Evolutionary conservation across 2,113 vertebrate species (phyloP).

Genomic region (Gadus macrocephalus): DNA sequence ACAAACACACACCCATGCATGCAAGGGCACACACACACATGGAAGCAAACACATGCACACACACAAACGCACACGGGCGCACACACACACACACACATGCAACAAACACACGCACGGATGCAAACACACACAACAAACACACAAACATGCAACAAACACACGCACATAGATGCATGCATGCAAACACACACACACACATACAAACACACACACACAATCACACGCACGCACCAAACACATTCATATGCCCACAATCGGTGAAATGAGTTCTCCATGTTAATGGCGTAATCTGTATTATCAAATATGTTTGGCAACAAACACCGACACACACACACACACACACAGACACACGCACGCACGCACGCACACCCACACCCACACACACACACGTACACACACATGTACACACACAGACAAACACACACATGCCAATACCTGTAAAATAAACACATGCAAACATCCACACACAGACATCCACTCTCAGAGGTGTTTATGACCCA

Average conservation of each 20-base stretch:
- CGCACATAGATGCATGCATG: too few relatives aligned
- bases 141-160: not conserved
- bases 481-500: constrained; percentile 57
- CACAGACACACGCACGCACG: too few relatives aligned
- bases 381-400: too few relatives aligned
- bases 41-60: constrained; percentile 7
- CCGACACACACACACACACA: too few relatives aligned
- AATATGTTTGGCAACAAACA: too few relatives aligned
- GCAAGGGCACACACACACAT: constrained; percentile 8
- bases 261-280: not conserved
- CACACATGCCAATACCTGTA: too few relatives aligned
- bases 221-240: not conserved
- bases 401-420: too few relatives aligned
- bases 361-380: too few relatives aligned
- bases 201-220: not conserved
- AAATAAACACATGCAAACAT: not conserved
- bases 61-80: not conserved
- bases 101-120: not conserved
- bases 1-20: not conserved
- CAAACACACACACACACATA: not conserved
- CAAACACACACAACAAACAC: not conserved
- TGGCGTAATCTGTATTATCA: not conserved
- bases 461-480: not conserved
- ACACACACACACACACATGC: too few relatives aligned
- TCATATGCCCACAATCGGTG: not conserved